Conservation (phyloP, 2,113 vertebrate species). For the Hemibates koningsi region DNA sequence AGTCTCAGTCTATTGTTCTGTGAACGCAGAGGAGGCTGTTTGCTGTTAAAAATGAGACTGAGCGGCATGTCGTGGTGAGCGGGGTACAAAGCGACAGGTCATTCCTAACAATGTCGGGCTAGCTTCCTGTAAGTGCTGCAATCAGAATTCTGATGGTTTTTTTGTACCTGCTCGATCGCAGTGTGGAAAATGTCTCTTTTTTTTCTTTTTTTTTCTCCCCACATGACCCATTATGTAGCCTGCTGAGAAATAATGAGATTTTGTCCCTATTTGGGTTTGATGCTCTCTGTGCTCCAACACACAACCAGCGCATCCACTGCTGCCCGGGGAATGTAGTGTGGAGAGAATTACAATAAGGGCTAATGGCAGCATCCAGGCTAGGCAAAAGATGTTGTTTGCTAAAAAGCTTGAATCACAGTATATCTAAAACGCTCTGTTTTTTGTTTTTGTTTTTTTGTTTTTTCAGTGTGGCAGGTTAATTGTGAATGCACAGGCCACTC, state of each 20-base stretch:
- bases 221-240: slow-evolving; percentile 53
- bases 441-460: not conserved
- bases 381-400: not conserved
- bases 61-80: slow-evolving; percentile 3
- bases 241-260: slow-evolving; percentile 63
- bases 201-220: not conserved
- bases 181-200: slow-evolving; percentile 35
- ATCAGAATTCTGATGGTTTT: slow-evolving; percentile 46
- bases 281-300: slow-evolving; percentile 32
- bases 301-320: slow-evolving; percentile 27
- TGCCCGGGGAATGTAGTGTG: slow-evolving; percentile 32
- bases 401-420: not conserved
- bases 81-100: slow-evolving; percentile 31
- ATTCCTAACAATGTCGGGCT: slow-evolving; percentile 18
- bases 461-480: not conserved
- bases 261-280: slow-evolving; percentile 51
- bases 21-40: slow-evolving; percentile 28
- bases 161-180: slow-evolving; percentile 29
- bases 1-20: not conserved
- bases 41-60: slow-evolving; percentile 33
- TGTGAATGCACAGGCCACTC: not conserved
- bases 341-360: slow-evolving; percentile 45
- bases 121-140: slow-evolving; percentile 46
- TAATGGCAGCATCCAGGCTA: slow-evolving; percentile 18
- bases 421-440: not conserved